Evolutionary conservation across 2,113 vertebrate genomes (phyloP).

Genomic region (Gymnogyps californianus): DNA sequence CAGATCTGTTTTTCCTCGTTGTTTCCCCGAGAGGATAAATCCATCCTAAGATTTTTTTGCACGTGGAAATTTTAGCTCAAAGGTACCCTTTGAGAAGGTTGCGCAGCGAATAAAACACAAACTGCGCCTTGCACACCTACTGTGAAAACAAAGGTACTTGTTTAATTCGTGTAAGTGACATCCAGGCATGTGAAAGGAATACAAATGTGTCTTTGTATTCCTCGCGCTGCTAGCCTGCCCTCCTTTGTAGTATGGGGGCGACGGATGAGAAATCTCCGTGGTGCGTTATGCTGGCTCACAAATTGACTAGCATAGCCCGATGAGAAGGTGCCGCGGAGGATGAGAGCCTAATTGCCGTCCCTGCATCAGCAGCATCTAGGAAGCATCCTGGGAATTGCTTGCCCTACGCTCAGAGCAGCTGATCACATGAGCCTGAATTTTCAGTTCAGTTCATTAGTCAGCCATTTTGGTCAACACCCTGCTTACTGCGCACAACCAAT

Average conservation of each 20-base stretch:
- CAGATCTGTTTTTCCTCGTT: fast-evolving
- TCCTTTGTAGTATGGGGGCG: neutral
- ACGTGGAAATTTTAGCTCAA: neutral
- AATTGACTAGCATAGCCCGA: slow-evolving; percentile 47
- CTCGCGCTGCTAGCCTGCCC: neutral
- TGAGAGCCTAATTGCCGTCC: slow-evolving; percentile 54
- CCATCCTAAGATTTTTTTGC: neutral
- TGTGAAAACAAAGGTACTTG: neutral
- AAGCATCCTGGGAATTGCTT: slow-evolving; percentile 79
- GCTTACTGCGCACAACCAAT: slow-evolving; percentile 84
- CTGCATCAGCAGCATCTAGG: slow-evolving; percentile 74
- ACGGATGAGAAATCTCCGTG: neutral
- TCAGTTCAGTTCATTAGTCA: slow-evolving; percentile 84
- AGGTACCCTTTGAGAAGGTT: neutral
- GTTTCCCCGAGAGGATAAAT: neutral
- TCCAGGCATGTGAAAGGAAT: neutral
- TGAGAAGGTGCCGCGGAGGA: slow-evolving; percentile 38
- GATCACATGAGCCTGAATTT: slow-evolving; percentile 88
- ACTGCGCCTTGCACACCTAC: neutral
- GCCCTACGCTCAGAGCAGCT: slow-evolving; percentile 76
- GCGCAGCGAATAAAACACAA: fast-evolving
- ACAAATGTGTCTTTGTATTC: neutral
- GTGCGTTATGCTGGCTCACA: neutral
- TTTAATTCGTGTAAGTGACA: neutral
- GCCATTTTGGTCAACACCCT: slow-evolving; percentile 99